Percentiles rank a stretch among this genome's conserved stretches.
phyloP scores from a whole-genome alignment of 1,140 invertebrate genomes.

The Bombus soroeensis region DNA sequence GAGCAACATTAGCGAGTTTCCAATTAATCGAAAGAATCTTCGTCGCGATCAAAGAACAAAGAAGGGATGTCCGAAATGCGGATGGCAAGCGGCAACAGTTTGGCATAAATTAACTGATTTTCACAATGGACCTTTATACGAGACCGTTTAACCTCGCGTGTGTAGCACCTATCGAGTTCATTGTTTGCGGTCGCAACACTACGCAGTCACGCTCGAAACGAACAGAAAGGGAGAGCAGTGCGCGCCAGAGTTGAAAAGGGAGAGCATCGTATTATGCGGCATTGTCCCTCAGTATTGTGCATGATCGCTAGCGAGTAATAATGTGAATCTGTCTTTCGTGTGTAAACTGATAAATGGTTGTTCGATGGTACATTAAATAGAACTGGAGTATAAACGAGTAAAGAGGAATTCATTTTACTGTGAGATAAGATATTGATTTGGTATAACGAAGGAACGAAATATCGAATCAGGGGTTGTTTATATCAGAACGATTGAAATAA shows the following conservation, averaged over 20 bases:
- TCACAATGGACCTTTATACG: slow-evolving; percentile 66
- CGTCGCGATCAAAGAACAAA: slow-evolving; percentile 4
- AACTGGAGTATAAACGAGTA: background rate
- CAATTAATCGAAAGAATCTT: background rate
- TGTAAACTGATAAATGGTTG: slow-evolving; percentile 32
- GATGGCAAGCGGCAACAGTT: slow-evolving; percentile 30
- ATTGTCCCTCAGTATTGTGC: slow-evolving; percentile 63
- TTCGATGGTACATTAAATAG: slow-evolving; percentile 5
- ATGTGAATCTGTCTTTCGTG: slow-evolving; percentile 45
- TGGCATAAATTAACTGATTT: slow-evolving; percentile 68
- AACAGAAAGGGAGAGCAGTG: slow-evolving; percentile 20
- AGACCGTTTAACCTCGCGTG: slow-evolving; percentile 56
- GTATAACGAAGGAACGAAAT: background rate
- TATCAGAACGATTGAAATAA: too few species aligned
- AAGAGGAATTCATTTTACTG: background rate
- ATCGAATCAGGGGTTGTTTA: too few species aligned
- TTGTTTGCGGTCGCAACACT: slow-evolving; percentile 63
- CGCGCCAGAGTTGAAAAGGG: slow-evolving; percentile 30
- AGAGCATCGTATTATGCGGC: slow-evolving; percentile 61
- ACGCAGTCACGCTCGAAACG: slow-evolving; percentile 19
- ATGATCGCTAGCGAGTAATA: slow-evolving; percentile 53
- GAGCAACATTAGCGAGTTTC: background rate
- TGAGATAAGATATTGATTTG: background rate
- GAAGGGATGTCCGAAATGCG: background rate
- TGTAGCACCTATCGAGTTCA: slow-evolving; percentile 53